Base-by-base conservation (phyloP, 2,797 vertebrate genomes). In the Cuniculus paca region DNA sequence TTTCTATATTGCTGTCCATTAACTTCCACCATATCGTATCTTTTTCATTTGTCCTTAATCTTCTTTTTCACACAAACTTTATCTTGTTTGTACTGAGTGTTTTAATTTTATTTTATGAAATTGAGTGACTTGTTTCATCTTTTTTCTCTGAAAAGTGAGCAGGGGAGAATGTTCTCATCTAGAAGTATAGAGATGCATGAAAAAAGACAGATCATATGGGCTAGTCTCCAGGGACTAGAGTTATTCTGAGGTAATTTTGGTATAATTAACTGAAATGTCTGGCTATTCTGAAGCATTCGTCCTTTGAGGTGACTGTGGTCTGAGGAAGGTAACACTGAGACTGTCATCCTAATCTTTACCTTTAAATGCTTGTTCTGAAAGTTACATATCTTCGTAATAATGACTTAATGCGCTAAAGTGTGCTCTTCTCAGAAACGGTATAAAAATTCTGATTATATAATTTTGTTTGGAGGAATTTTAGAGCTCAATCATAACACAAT, bases 101-200 rank as follows among this genome's bases (percentile, higher is more conserved):
- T 96, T 83, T 52, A 58, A 48, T 75, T 48, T 75, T 75, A 28
- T 93, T 88, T 92, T 70, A 31, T 92, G 61, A 70, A 75, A 82
- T 20, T 48, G n/a, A 86, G 79, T 89, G 22, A 24, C 14, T 70
- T 36, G 6, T 34, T 12, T 22, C 22, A 6, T 39, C 9, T n/a
- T 88, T 94, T 20, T 4, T 26, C 8, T 86, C 4, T 6, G 56
- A 52, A 52, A 36, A 22, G 42, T 16, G 39, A 65, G 28, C 34
- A 92, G 20, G 77, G 19, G 11, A 12, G 19, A 78, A 22, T 1
- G 3, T 20, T 70, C 14, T 70, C 12, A 28, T 28, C 31, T 65
- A 61, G 56, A 85, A 77, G 52, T 26, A 0, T 14, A 48, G 1
- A 45, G 36, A 31, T 54, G 9, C 10, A 31, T 65, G 48, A 65